Evolutionary conservation across 2,888 invertebrate genomes (phyloP), one percentile per base, ranked within the genome.

Genomic region (Pegoplata infirma): DNA sequence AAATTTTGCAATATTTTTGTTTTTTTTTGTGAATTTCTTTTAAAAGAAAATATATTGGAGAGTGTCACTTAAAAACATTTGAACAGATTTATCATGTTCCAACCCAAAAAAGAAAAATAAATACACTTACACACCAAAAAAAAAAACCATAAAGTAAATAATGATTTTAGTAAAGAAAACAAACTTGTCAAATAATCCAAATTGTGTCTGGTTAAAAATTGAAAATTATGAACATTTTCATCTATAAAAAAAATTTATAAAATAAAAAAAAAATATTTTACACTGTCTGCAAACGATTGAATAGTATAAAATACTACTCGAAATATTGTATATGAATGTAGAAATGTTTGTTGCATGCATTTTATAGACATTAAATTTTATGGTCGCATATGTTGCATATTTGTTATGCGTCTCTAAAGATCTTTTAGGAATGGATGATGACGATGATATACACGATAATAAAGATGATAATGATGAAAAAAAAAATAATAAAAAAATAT

Each of bases 321-420:
- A 36, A 3, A 6, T 40, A 40, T 2, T n/a, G 12, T 1, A 10
- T 32, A 32, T 12, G 12, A 40, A 40, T 40, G n/a, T 40, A 40
- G 5, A 40, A 40, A 40, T 51, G 49, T 61, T 32, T n/a, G 23
- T 49, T 72, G 67, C 51, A 71, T 61, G 59, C 28, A 58, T 53
- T 49, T 47, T 79, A 72, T 63, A 79, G 79, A 75, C 79, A 79
- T 79, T 67, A 79, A 79, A 78, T 80, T 80, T 76, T 74, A 72
- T 82, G 81, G 73, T 79, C 82, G 82, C 82, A 82, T 82, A 82
- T 82, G 82, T 81, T 82, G 82, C 82, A 81, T 81, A 82, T 82
- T 82, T 82, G 82, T 82, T 82, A 81, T 80, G 80, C 77, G 75
- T 71, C 76, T 76, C 63, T 51, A 75, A 69, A 77, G 64, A 49